A percentile compares a stretch with the other conserved stretches of the same genome.
Conservation (phyloP, 2,113 vertebrate species). For the Otis tarda region DNA sequence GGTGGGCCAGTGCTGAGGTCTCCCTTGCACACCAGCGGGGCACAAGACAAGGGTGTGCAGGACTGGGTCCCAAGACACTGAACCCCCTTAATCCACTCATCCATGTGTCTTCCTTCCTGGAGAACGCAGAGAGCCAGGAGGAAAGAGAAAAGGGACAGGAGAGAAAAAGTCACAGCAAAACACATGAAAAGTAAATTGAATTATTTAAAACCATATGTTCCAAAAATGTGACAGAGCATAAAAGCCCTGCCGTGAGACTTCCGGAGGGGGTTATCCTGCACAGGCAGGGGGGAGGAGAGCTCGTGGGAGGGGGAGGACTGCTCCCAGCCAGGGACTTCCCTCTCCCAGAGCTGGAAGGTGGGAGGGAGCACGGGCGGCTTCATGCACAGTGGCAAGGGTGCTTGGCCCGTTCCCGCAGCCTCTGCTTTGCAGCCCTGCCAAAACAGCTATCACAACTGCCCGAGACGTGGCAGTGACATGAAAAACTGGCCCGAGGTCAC, state of each 20-base stretch:
- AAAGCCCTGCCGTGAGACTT: conserved; percentile 62
- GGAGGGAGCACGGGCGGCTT: neutral
- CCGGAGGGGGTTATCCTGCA: conserved; percentile 20
- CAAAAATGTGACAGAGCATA: conserved; percentile 67
- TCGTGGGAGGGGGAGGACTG: neutral
- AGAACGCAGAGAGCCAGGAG: neutral
- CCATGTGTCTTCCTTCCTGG: neutral
- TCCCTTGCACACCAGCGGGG: neutral
- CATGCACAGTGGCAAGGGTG: neutral
- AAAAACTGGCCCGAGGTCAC: neutral
- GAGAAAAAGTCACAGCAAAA: conserved; percentile 58
- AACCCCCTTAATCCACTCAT: neutral
- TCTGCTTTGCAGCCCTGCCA: neutral
- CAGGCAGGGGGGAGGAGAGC: conserved; percentile 17
- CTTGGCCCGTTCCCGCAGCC: neutral
- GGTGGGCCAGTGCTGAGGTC: neutral
- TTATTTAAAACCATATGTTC: conserved; percentile 78
- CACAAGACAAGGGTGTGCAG: neutral
- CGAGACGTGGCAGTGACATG: rapidly evolving
- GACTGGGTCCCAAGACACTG: neutral
- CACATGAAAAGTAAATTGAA: conserved; percentile 74
- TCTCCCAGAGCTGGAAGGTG: neutral
- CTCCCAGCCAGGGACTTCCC: neutral
- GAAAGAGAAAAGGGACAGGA: conserved; percentile 60
- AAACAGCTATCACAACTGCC: neutral